Evolutionary conservation across 2,797 vertebrate species (phyloP).

Genomic region (Phalanger gymnotis): DNA sequence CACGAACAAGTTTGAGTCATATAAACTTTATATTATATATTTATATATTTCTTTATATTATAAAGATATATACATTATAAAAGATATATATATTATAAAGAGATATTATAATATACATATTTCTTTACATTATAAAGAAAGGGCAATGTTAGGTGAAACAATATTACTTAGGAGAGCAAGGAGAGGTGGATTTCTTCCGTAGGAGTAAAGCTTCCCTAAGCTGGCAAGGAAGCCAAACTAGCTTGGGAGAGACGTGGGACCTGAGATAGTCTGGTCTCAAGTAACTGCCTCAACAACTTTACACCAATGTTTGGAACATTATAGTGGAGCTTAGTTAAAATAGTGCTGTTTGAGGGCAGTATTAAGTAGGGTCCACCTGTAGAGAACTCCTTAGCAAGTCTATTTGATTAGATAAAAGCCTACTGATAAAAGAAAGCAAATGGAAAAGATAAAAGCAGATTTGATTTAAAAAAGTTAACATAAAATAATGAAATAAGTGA

Average conservation of each 20-base stretch:
- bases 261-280: background rate
- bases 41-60: too few relatives aligned
- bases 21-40: too few relatives aligned
- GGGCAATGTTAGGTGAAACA: background rate
- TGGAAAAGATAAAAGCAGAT: background rate
- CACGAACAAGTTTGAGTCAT: background rate
- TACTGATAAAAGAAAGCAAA: background rate
- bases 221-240: background rate
- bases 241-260: background rate
- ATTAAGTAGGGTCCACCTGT: background rate
- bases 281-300: background rate
- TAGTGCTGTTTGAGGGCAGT: background rate
- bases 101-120: too few relatives aligned
- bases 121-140: too few relatives aligned
- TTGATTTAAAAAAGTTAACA: background rate
- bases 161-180: background rate
- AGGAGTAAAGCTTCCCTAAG: too few relatives aligned
- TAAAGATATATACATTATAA: too few relatives aligned
- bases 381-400: background rate
- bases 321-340: background rate
- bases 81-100: too few relatives aligned
- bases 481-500: background rate
- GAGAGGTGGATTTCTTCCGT: background rate
- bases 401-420: background rate
- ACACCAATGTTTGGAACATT: background rate